Conservation (phyloP, 2,113 vertebrate species). For the Rhagologus leucostigma region DNA sequence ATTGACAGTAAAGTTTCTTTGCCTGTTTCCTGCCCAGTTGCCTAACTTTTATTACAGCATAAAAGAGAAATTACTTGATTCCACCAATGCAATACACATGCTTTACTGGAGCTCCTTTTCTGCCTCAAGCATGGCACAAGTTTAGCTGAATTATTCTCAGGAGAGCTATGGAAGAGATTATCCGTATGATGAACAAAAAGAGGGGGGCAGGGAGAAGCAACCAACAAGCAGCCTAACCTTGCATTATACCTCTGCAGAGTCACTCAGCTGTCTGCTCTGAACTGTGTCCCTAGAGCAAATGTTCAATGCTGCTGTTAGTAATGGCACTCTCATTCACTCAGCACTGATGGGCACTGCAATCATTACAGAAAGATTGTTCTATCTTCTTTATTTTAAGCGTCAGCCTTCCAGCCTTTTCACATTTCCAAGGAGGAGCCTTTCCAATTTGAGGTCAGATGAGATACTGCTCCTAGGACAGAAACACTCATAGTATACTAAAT, state of each 20-base stretch:
- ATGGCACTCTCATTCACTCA: background rate
- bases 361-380: constrained; percentile 6
- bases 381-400: constrained; percentile 8
- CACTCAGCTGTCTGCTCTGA: background rate
- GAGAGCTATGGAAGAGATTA: background rate
- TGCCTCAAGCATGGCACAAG: background rate
- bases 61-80: background rate
- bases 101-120: background rate
- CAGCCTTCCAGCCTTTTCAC: background rate
- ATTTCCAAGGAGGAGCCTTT: background rate
- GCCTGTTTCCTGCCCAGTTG: background rate
- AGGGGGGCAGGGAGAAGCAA: background rate
- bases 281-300: background rate
- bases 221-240: background rate
- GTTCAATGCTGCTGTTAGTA: background rate
- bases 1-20: background rate
- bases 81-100: background rate
- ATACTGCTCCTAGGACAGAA: background rate
- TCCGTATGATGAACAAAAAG: background rate
- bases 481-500: background rate
- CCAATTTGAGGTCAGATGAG: background rate
- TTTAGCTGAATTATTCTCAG: constrained; percentile 17
- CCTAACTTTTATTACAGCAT: background rate
- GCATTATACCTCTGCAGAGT: background rate
- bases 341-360: background rate